Conservation (phyloP, 2,888 invertebrate genomes). For the Ochropleura plecta region DNA sequence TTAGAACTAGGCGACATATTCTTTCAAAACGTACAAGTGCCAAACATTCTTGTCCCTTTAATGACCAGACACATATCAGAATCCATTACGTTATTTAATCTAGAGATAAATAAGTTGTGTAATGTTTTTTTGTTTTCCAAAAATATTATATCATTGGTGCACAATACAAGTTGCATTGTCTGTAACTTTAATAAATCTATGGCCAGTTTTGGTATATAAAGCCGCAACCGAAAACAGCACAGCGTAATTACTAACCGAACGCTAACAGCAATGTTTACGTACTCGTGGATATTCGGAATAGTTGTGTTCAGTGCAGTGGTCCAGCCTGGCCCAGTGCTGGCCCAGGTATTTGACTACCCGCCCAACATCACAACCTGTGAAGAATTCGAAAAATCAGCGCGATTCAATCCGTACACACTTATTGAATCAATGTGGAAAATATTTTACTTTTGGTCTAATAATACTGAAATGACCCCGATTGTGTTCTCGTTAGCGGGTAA, state of each 20-base stretch:
- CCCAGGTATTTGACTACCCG: conserved; percentile 34
- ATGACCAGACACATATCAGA: not conserved
- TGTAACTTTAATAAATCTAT: conserved; percentile 44
- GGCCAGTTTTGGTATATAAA: conserved; percentile 51
- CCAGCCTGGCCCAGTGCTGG: conserved; percentile 20
- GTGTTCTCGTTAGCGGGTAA: conserved; percentile 78
- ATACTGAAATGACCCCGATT: conserved; percentile 78
- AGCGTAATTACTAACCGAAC: conserved; percentile 74
- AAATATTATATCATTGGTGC: conserved; percentile 4
- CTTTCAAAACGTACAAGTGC: not conserved
- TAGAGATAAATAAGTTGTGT: not conserved
- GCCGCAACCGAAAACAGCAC: conserved; percentile 69
- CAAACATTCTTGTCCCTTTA: not conserved
- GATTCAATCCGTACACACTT: conserved; percentile 78
- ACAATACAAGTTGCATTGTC: conserved; percentile 31
- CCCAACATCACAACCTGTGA: conserved; percentile 78
- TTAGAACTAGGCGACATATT: not conserved
- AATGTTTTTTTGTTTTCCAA: too few species aligned
- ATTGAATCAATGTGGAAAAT: conserved; percentile 83
- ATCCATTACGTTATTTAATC: not conserved
- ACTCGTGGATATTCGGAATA: conserved; percentile 77
- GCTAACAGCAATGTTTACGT: conserved; percentile 79
- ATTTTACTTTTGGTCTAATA: conserved; percentile 83
- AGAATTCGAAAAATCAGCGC: conserved; percentile 80
- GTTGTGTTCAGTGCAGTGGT: conserved; percentile 70